phyloP scores from a whole-genome alignment of 2,888 invertebrate genomes.

The Ophraella communa region DNA sequence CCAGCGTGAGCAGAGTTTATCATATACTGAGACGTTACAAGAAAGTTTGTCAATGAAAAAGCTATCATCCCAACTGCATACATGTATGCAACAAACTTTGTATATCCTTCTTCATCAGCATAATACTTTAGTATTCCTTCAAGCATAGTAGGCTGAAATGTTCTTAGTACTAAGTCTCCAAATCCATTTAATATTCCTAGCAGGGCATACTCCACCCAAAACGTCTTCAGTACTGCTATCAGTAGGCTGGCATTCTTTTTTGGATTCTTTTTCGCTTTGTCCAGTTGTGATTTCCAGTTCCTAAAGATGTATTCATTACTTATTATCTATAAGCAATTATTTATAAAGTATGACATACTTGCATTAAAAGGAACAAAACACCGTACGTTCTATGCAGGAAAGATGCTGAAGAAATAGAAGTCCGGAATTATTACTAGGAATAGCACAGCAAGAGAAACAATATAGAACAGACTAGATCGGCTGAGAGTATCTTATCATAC shows the following conservation, averaged over 20 bases:
- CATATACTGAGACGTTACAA: conserved; percentile 29
- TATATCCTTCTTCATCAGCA: conserved; percentile 19
- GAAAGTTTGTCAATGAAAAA: conserved; percentile 2
- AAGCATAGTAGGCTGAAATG: conserved; percentile 69
- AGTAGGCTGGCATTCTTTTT: conserved; percentile 26
- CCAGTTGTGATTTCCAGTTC: conserved; percentile 22
- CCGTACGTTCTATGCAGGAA: too few relatives aligned
- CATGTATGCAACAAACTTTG: conserved; percentile 18
- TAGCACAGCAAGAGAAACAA: too few relatives aligned
- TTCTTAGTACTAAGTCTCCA: conserved; percentile 61
- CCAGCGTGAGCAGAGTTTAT: conserved; percentile 20
- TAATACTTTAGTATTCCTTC: conserved; percentile 63
- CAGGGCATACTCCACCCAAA: conserved; percentile 28
- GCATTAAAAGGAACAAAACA: too few relatives aligned
- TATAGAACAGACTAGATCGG: too few relatives aligned
- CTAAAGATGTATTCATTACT: background rate
- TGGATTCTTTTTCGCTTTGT: background rate
- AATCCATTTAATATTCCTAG: conserved; percentile 22
- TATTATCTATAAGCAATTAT: too few relatives aligned
- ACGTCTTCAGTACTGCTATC: conserved; percentile 19
- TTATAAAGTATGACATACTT: too few relatives aligned
- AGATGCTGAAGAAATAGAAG: too few relatives aligned
- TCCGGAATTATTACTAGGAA: too few relatives aligned
- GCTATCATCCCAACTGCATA: conserved; percentile 19
- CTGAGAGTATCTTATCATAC: too few relatives aligned